Evolutionary conservation across 2,113 vertebrate genomes (phyloP).

Genomic region (Lota lota): DNA sequence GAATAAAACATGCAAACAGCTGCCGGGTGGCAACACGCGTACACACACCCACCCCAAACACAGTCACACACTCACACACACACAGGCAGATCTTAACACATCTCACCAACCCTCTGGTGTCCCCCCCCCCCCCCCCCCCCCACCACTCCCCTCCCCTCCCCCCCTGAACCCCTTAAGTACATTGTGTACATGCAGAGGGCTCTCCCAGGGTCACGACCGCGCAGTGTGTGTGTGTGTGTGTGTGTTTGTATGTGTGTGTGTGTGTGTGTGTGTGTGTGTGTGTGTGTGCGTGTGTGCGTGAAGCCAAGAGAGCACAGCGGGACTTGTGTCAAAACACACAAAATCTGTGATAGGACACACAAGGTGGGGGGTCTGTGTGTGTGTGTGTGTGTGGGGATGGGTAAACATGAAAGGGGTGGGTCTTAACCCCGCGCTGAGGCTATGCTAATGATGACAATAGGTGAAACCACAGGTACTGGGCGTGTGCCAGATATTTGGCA

Average conservation of each 20-base stretch:
- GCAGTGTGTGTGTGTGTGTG: constrained; percentile 4
- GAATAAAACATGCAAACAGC: constrained; percentile 66
- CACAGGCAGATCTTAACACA: constrained; percentile 6
- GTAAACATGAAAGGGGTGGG: not conserved
- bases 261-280: constrained; percentile 9
- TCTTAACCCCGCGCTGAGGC: too few species aligned
- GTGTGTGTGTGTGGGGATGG: constrained; percentile 3
- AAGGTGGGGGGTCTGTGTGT: constrained; percentile 47
- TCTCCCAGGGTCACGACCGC: constrained; percentile 52
- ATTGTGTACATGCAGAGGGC: constrained; percentile 44
- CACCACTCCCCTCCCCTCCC: constrained; percentile 26
- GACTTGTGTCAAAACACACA: constrained; percentile 63
- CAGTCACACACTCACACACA: constrained; percentile 49
- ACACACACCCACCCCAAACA: constrained; percentile 60
- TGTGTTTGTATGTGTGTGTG: not conserved
- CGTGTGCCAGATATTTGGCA: not conserved
- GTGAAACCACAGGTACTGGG: not conserved
- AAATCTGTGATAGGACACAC: constrained; percentile 50
- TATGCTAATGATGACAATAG: not conserved
- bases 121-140: constrained; percentile 20
- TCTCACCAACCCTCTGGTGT: constrained; percentile 42
- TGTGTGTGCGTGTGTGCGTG: constrained; percentile 24
- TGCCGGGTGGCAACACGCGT: constrained; percentile 57
- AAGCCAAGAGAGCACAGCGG: constrained; percentile 49
- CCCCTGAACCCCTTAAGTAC: constrained; percentile 34